These are phyloP conservation scores for Caenorhabditis becei DNA, from an alignment of 2,888 invertebrate genomes.

Conservation along the genomic window DNA sequence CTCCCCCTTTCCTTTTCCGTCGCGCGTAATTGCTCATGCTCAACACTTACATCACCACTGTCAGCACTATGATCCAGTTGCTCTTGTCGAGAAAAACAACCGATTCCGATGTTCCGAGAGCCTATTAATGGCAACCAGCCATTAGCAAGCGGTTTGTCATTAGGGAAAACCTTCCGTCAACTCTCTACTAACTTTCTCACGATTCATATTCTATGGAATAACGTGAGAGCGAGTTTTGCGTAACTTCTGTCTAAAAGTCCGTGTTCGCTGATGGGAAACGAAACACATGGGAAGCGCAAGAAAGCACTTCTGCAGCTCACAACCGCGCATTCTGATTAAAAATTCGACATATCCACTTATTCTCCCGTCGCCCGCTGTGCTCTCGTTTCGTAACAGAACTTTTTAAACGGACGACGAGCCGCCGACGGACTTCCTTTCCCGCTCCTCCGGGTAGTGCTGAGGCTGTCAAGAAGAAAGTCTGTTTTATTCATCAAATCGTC, in stretches of 20 bases:
- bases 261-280: conserved; percentile 37
- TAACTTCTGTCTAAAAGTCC: conserved; percentile 18
- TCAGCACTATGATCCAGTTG: conserved; percentile 7
- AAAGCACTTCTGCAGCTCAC: conserved; percentile 31
- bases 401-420: conserved; percentile 20
- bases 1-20: background rate
- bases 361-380: conserved; percentile 15
- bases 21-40: conserved; percentile 16
- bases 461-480: conserved; percentile 60
- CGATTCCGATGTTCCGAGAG: background rate
- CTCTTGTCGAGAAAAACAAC: background rate
- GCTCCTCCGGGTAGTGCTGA: background rate
- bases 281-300: conserved; percentile 12
- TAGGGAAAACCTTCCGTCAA: background rate
- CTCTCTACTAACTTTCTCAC: conserved; percentile 7
- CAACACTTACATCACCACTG: background rate
- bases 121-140: conserved; percentile 22
- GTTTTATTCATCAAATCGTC: conserved; percentile 64
- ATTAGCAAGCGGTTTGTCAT: conserved; percentile 16
- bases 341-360: conserved; percentile 53
- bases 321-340: conserved; percentile 47
- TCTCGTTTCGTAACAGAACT: conserved; percentile 34
- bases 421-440: conserved; percentile 3
- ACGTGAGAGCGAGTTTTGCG: conserved; percentile 5
- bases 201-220: conserved; percentile 32